These are phyloP conservation scores for Thripadectes ignobilis DNA, from an alignment of 2,797 vertebrate species.

Conservation along the genomic window DNA sequence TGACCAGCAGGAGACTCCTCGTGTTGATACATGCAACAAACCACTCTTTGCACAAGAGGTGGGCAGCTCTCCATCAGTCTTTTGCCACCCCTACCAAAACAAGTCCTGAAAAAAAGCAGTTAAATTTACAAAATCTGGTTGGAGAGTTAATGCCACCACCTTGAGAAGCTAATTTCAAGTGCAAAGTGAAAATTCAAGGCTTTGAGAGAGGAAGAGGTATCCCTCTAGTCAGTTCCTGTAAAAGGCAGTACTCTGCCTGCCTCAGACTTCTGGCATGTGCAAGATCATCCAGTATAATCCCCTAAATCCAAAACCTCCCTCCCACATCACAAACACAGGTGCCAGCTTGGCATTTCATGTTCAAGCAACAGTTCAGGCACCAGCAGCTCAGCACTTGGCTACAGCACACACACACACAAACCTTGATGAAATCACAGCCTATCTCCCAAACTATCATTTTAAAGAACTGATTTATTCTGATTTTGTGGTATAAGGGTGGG, in stretches of 20 bases:
- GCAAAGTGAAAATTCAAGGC: background rate
- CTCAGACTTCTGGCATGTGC: background rate
- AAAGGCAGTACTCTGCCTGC: background rate
- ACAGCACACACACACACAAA: background rate
- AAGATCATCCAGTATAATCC: background rate
- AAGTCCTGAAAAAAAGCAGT: background rate
- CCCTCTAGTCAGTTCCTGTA: background rate
- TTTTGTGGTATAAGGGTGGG: background rate
- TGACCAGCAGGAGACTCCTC: fast-evolving
- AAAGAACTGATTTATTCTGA: background rate
- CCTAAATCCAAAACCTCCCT: background rate
- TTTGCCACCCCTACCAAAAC: fast-evolving
- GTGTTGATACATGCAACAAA: background rate
- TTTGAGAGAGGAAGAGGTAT: background rate
- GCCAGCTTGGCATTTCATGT: background rate
- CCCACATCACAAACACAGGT: background rate
- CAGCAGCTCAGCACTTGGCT: background rate
- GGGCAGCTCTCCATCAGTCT: background rate
- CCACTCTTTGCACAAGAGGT: background rate
- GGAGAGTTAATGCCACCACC: background rate
- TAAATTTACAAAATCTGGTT: background rate
- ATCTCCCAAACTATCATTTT: background rate
- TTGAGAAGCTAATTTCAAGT: background rate
- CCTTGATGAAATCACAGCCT: background rate
- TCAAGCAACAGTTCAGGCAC: background rate